Base-by-base conservation (phyloP, 2,888 invertebrate genomes). In the Drosophila formosana region DNA sequence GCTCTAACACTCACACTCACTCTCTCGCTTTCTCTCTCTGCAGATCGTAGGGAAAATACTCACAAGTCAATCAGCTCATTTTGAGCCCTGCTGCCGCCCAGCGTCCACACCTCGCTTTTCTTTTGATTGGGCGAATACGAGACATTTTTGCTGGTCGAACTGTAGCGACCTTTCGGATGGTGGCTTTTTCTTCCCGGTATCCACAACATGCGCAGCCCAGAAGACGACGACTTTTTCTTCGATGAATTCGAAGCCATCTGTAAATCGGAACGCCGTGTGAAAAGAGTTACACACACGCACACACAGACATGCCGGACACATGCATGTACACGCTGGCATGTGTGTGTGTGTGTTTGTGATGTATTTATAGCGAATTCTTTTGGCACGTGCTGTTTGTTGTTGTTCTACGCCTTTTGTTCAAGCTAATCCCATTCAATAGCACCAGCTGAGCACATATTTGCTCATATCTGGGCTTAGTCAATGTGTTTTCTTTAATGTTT, bases 151-250 rank as follows among this genome's bases (percentile, higher is more conserved):
- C 74, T 90, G 56, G 92, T 92, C 8, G 91, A 60, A 75, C 86
- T 89, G 61, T 81, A 88, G 50, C 82, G 88, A 47, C 92, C 92
- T 77, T 92, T 92, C 43, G 88, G 81, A 75, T 92, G 81, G 75
- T 92, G 88, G 51, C 87, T 85, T 61, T 90, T 89, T 52, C 90
- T 90, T 60, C 91, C 92, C 58, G 92, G 92, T 88, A 92, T 92
- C 92, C 92, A 92, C 61, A 92, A 85, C 45, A 91, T 88, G 61
- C 91, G 91, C 75, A 92, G 77, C 63, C 91, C 91, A 58, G 85
- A 80, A 57, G 87, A 69, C 67, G 85, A 80, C 58, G 87, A 69
- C 67, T 89, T 81, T 84, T 90, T 91, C 75, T 86, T 89, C 69
- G 90, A 73, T 32, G 85, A 63, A 56, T 70, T 74, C 34, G 82